Evolutionary conservation across 2,113 vertebrate genomes (phyloP).

Genomic region (Colaptes auratus): DNA sequence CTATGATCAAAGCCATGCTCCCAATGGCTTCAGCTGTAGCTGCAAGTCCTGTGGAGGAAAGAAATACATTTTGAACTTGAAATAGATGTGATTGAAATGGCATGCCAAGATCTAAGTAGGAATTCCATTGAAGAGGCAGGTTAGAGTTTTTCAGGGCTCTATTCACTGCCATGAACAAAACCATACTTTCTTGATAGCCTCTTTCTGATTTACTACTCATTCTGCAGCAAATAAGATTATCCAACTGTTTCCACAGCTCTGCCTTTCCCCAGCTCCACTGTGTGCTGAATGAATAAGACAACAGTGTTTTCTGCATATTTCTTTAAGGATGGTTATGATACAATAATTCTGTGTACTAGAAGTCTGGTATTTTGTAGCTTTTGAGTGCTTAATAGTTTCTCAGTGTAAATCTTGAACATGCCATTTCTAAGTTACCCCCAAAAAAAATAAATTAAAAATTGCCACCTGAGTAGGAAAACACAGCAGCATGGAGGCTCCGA

Average conservation of each 20-base stretch:
- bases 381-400: neutral
- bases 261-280: neutral
- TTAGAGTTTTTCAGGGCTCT: neutral
- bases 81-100: neutral
- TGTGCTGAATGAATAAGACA: neutral
- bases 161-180: neutral
- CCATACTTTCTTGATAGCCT: neutral
- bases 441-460: too few species aligned
- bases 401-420: neutral
- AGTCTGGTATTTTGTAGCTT: neutral
- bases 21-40: neutral
- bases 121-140: neutral
- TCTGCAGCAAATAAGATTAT: neutral
- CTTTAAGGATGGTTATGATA: neutral
- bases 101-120: neutral
- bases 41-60: neutral
- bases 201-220: neutral
- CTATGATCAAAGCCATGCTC: neutral
- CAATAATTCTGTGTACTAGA: neutral
- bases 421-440: neutral
- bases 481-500: neutral
- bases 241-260: neutral
- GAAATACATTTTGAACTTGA: neutral
- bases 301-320: neutral
- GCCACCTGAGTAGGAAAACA: neutral